Base-by-base conservation (phyloP, 2,888 invertebrate species). In the Meteorus cinctellus region DNA sequence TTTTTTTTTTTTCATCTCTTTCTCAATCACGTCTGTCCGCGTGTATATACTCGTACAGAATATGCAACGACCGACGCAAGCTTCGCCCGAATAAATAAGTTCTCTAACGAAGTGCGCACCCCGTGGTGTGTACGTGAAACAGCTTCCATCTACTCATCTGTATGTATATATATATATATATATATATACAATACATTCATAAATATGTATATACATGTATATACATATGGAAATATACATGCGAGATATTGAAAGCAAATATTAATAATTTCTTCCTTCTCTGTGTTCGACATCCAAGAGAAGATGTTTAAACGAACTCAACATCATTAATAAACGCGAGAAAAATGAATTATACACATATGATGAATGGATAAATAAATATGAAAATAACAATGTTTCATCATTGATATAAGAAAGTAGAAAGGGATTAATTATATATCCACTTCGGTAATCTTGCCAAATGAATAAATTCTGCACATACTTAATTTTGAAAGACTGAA, bases 21-120 rank as follows among this genome's bases (percentile, higher is more conserved):
- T 72, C 65, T 72, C 67, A 66, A 67, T 68, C 74, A 59, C 74
- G 75, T 65, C 77, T 78, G 76, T 74, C 74, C 78, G 68, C 34
- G 63, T 72, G 19, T 19, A 65, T 31, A 63, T 63, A 72, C 72
- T 55, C 75, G 72, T 24, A 63, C 48, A 74, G 79, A 79, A 80
- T 80, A 79, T 80, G 77, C 80, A 79, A 80, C 78, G 80, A 80
- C 78, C 77, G 63, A 63, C 51, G 74, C 69, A 69, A 70, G 59
- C 36, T 70, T 55, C 55, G 36, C 48, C 75, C 78, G 80, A 80
- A 79, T 80, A 80, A 80, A 80, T 80, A 80, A 80, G 78, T 79
- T 75, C 68, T 78, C 79, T 80, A 80, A 80, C 80, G 78, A 80
- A 78, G 80, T 79, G 77, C 75, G 77, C 76, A 79, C 73, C 73